Evolutionary conservation across 2,113 vertebrate genomes (phyloP).

Genomic region (Laticauda laticaudata): DNA sequence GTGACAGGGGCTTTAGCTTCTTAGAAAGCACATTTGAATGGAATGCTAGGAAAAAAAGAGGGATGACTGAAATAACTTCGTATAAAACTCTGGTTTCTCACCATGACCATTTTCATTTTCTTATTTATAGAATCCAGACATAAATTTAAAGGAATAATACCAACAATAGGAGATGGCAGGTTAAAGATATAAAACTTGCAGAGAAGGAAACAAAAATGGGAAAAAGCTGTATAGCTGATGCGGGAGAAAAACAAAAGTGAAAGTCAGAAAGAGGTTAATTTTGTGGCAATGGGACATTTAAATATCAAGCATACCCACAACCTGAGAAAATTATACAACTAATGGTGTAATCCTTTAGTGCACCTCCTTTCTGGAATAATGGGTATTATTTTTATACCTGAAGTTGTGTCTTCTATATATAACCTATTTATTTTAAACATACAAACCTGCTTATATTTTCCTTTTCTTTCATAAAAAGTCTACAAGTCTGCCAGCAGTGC

Average conservation of each 20-base stretch:
- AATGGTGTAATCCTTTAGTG: background rate
- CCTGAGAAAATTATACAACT: background rate
- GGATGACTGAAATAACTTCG: background rate
- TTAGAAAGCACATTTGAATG: background rate
- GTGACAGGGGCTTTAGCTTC: background rate
- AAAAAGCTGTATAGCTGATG: background rate
- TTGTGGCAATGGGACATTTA: background rate
- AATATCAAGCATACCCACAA: background rate
- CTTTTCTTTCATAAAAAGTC: constrained; percentile 44
- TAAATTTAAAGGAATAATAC: background rate
- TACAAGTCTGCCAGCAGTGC: constrained; percentile 62
- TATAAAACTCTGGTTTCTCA: background rate
- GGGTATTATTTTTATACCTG: background rate
- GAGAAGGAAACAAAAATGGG: background rate
- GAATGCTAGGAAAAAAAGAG: background rate
- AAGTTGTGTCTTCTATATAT: background rate
- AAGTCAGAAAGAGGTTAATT: background rate
- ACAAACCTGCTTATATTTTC: constrained; percentile 34
- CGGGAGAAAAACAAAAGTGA: background rate
- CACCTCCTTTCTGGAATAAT: background rate
- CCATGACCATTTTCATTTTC: background rate
- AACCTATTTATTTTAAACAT: background rate
- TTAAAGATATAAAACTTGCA: background rate
- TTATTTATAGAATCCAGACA: background rate
- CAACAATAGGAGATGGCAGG: background rate